A percentile compares a stretch with the other conserved stretches of the same genome.
These are phyloP conservation scores for Passer montanus DNA, from an alignment of 2,113 vertebrate genomes.

Conservation along the genomic window DNA sequence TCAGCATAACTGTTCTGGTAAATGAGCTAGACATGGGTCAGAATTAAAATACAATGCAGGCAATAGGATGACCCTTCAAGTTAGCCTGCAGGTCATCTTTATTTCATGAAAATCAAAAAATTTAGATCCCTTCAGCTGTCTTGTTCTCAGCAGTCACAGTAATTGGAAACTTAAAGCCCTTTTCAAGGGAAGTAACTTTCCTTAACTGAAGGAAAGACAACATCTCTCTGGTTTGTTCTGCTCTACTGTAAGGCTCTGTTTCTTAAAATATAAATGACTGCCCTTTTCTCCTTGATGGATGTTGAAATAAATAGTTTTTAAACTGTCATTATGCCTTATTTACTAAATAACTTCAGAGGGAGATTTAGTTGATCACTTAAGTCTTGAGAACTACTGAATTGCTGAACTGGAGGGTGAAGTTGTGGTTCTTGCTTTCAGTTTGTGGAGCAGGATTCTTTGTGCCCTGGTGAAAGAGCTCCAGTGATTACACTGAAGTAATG, in stretches of 20 bases:
- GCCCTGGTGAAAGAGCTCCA: not conserved
- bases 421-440: not conserved
- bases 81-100: not conserved
- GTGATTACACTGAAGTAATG: not conserved
- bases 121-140: not conserved
- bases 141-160: not conserved
- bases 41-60: not conserved
- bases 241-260: not conserved
- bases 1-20: not conserved
- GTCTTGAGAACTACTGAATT: not conserved
- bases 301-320: not conserved
- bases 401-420: not conserved
- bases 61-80: not conserved
- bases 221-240: not conserved
- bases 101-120: not conserved
- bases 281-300: not conserved
- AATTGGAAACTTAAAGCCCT: not conserved
- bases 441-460: not conserved
- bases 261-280: not conserved
- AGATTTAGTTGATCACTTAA: not conserved
- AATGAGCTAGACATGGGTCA: not conserved
- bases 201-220: not conserved
- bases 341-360: not conserved
- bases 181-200: not conserved
- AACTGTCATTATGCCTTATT: not conserved